A percentile compares a stretch with the other conserved stretches of the same genome.
Conservation (phyloP, 2,888 invertebrate species). For the Coenonympha glycerion region DNA sequence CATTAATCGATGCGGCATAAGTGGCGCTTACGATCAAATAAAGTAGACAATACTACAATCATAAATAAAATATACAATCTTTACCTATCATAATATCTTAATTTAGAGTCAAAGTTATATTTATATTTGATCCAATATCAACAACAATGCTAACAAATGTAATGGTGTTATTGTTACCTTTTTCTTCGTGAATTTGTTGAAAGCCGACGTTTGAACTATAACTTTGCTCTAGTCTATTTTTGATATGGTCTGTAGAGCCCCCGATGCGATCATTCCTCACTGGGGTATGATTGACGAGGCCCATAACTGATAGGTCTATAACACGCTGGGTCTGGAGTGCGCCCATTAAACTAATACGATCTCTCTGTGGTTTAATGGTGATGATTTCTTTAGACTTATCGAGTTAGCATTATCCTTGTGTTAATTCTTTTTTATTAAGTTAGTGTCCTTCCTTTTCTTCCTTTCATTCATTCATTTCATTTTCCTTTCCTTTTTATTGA, state of each 20-base stretch:
- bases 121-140: neutral
- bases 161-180: neutral
- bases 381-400: slow-evolving; percentile 57
- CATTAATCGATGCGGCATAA: too few relatives aligned
- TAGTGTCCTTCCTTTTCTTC: neutral
- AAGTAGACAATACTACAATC: too few relatives aligned
- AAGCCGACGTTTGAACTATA: slow-evolving; percentile 42
- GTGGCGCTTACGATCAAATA: too few relatives aligned
- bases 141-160: neutral
- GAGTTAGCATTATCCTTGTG: slow-evolving; percentile 36
- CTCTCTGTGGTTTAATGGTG: slow-evolving; percentile 49
- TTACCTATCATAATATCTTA: too few relatives aligned
- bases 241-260: slow-evolving; percentile 33
- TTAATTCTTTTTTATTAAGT: slow-evolving; percentile 2
- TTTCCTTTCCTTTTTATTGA: too few relatives aligned
- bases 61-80: too few relatives aligned
- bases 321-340: slow-evolving; percentile 45
- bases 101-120: too few relatives aligned
- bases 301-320: slow-evolving; percentile 38
- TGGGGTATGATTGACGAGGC: slow-evolving; percentile 49
- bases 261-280: slow-evolving; percentile 23
- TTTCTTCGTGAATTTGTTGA: slow-evolving; percentile 25
- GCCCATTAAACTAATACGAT: slow-evolving; percentile 52
- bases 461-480: too few relatives aligned
- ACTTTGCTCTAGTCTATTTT: slow-evolving; percentile 32